Evolutionary conservation across 2,888 invertebrate genomes (phyloP).

Genomic region (Agrilus cyanescens): DNA sequence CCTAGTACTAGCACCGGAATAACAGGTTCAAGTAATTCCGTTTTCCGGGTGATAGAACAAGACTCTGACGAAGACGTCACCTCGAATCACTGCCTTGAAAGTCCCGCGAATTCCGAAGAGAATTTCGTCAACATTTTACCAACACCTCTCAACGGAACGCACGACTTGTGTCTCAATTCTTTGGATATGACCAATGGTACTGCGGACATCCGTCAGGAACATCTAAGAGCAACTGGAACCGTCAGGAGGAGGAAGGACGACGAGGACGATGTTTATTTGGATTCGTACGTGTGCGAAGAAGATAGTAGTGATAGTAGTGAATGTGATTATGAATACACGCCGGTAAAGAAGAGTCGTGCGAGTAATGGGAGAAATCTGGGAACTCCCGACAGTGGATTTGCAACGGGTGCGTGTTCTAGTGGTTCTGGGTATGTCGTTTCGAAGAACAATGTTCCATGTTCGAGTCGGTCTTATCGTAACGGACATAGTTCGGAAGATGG

Average conservation of each 20-base stretch:
- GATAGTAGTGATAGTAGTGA: slow-evolving; percentile 23
- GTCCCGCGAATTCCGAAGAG: slow-evolving; percentile 19
- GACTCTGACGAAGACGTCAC: slow-evolving; percentile 50
- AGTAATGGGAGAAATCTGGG: slow-evolving; percentile 17
- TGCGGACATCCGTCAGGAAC: slow-evolving; percentile 1
- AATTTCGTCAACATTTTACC: slow-evolving; percentile 46
- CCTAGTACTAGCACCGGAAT: slow-evolving; percentile 57
- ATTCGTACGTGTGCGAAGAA: slow-evolving; percentile 1
- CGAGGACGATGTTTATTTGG: slow-evolving; percentile 5
- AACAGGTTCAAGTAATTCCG: slow-evolving; percentile 25
- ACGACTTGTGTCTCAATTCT: slow-evolving; percentile 32
- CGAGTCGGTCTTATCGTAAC: slow-evolving; percentile 18
- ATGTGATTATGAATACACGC: slow-evolving; percentile 26
- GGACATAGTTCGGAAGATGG: slow-evolving; percentile 27
- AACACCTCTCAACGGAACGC: slow-evolving; percentile 47
- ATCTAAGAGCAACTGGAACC: too few relatives aligned
- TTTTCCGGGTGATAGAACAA: slow-evolving; percentile 38
- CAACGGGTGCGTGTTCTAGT: slow-evolving; percentile 28
- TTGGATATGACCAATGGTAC: slow-evolving; percentile 21
- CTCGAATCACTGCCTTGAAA: slow-evolving; percentile 17
- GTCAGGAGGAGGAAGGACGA: background rate
- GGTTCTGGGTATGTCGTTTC: slow-evolving; percentile 18
- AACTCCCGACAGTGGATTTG: slow-evolving; percentile 31
- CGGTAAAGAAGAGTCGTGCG: slow-evolving; percentile 24
- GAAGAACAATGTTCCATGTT: slow-evolving; percentile 22